Percentiles rank a stretch among this genome's conserved stretches.
Conservation (phyloP, 2,888 invertebrate genomes). For the Pterostichus niger region DNA sequence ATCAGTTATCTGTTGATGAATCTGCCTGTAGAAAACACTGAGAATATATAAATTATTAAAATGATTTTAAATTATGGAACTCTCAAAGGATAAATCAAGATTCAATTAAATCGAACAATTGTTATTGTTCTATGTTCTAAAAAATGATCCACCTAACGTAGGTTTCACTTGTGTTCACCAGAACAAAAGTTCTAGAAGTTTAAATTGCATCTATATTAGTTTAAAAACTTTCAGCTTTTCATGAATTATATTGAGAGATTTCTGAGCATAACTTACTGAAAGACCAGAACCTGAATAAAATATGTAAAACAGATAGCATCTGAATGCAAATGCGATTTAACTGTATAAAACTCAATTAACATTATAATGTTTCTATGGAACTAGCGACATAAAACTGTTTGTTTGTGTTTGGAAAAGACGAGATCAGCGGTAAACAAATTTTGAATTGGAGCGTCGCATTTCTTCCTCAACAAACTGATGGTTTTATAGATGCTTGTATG, state of each 20-base stretch:
- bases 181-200: slow-evolving; percentile 23
- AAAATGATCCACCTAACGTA: too few species aligned
- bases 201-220: slow-evolving; percentile 51
- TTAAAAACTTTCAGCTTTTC: slow-evolving; percentile 36
- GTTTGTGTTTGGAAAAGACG: slow-evolving; percentile 5
- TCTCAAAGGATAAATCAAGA: too few species aligned
- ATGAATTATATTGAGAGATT: slow-evolving; percentile 39
- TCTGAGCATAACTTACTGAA: slow-evolving; percentile 21
- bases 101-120: too few species aligned
- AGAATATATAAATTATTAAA: too few species aligned
- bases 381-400: background rate
- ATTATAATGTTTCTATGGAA: slow-evolving; percentile 31
- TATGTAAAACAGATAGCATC: slow-evolving; percentile 50
- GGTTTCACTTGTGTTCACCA: background rate
- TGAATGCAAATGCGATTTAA: slow-evolving; percentile 52
- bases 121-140: too few species aligned
- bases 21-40: too few species aligned
- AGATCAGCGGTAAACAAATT: slow-evolving; percentile 12
- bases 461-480: background rate
- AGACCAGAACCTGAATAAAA: slow-evolving; percentile 18
- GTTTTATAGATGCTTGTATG: background rate
- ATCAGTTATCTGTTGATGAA: too few species aligned
- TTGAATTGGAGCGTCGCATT: background rate
- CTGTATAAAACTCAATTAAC: slow-evolving; percentile 49
- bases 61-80: too few species aligned